A percentile compares a stretch with the other conserved stretches of the same genome.
Evolutionary conservation across 2,113 vertebrate species (phyloP).

Genomic region (Coryphaenoides rupestris): DNA sequence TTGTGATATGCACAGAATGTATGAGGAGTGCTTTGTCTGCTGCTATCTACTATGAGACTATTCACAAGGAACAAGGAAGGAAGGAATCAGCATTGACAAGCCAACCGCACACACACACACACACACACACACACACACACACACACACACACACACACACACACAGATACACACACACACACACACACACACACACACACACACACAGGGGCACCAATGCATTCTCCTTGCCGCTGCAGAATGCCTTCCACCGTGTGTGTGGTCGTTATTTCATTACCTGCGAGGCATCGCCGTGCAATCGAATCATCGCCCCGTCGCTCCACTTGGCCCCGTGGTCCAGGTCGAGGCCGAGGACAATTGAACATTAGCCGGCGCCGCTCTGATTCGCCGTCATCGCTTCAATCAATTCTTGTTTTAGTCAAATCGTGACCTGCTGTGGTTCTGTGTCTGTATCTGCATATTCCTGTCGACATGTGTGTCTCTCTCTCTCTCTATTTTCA

Average conservation of each 20-base stretch:
- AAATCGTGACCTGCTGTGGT: background rate
- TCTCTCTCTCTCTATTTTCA: no score
- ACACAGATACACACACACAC: no score
- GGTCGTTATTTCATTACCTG: slow-evolving; percentile 37
- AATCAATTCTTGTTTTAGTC: slow-evolving; percentile 15
- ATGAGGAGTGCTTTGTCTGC: background rate
- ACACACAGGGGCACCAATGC: slow-evolving; percentile 21
- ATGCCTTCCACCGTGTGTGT: slow-evolving; percentile 35
- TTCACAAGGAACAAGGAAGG: slow-evolving; percentile 17
- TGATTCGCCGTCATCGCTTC: no score
- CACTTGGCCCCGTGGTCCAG: slow-evolving; percentile 12
- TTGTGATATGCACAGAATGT: background rate
- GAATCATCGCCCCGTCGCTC: slow-evolving; percentile 29
- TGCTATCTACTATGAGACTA: slow-evolving; percentile 13
- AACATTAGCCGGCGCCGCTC: slow-evolving; percentile 24
- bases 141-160: no score
- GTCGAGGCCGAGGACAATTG: background rate
- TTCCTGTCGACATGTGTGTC: no score
- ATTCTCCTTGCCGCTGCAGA: slow-evolving; percentile 48
- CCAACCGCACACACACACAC: no score
- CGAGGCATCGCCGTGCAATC: slow-evolving; percentile 23
- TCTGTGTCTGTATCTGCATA: no score
- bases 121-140: no score
- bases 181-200: slow-evolving; percentile 2
- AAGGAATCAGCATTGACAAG: slow-evolving; percentile 7